Evolutionary conservation across 2,888 invertebrate species (phyloP), one percentile per base, ranked within the genome.

Genomic region (Caenorhabditis sp.): DNA sequence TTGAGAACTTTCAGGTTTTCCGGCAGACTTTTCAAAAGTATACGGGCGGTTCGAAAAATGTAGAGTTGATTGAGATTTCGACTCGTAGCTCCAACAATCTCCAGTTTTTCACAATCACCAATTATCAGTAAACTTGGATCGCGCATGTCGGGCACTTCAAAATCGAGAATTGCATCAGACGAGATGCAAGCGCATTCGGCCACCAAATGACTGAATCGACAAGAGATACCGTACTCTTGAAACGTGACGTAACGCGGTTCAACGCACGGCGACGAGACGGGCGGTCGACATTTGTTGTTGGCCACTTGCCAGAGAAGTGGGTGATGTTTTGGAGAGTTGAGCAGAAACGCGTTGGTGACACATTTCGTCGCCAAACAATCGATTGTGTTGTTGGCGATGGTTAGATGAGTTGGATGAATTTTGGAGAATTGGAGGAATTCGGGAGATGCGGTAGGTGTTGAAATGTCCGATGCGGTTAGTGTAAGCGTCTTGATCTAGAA

Each of bases 301-400:
- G 66, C 55, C 37, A 75, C 62, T 60, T 70, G 66, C 59, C 64
- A 75, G 31, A 62, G 54, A 14, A 70, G 66, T 10, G 68, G 63
- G 5, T 69, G 59, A 36, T 74, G 73, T 66, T 66, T 63, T 3
- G 73, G 73, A 0, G 69, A 66, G 27, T 69, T 66, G 37, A 74
- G 63, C 2, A 74, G 69, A 49, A 74, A 74, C 19, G 69, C 64
- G 26, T 75, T 75, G 69, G 60, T 58, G 50, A 66, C 64, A 24
- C 75, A 75, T 26, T 64, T 58, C 1, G 64, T 21, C 4, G 65
- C 49, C 8, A 64, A 54, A 50, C 75, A 75, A 59, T 75, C 69
- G 62, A 75, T 51, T 10, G 75, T 75, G 61, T 75, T 75, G 67
- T 75, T 75, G 37, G 69, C 66, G 26, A 75, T 54, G 27, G 55